These are phyloP conservation scores for Sebastes iracundus DNA, from an alignment of 2,797 vertebrate genomes.

Conservation along the genomic window DNA sequence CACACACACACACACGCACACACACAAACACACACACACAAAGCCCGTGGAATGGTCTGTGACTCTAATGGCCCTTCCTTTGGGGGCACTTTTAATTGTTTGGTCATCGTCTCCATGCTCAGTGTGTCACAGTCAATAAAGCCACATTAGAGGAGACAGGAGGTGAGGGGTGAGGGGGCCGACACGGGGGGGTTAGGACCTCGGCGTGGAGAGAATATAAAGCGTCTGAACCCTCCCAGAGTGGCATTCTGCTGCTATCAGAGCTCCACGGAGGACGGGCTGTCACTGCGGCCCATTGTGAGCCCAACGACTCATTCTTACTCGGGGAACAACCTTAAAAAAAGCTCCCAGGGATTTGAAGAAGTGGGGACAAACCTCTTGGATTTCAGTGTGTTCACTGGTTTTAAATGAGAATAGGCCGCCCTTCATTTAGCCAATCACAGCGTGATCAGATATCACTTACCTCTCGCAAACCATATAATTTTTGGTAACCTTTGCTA, in stretches of 20 bases:
- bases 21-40: constrained; percentile 47
- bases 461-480: constrained; percentile 43
- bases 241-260: constrained; percentile 70
- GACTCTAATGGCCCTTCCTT: constrained; percentile 66
- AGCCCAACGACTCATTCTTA: constrained; percentile 74
- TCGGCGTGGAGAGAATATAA: constrained; percentile 72
- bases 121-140: constrained; percentile 86
- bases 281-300: constrained; percentile 77
- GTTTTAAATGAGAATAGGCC: constrained; percentile 30
- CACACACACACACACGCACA: constrained; percentile 13
- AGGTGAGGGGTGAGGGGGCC: constrained; percentile 73
- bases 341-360: constrained; percentile 67
- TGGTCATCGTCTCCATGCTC: constrained; percentile 81
- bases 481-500: constrained; percentile 57
- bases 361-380: constrained; percentile 47
- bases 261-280: constrained; percentile 53
- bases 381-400: constrained; percentile 27
- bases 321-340: constrained; percentile 34
- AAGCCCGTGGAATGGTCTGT: constrained; percentile 53
- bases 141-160: constrained; percentile 79
- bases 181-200: constrained; percentile 70
- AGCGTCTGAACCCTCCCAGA: constrained; percentile 62
- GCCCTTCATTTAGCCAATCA: constrained; percentile 19
- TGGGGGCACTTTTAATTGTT: constrained; percentile 74
- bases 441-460: constrained; percentile 49